Conservation (phyloP, 2,113 vertebrate genomes). For the Pungitius pungitius region DNA sequence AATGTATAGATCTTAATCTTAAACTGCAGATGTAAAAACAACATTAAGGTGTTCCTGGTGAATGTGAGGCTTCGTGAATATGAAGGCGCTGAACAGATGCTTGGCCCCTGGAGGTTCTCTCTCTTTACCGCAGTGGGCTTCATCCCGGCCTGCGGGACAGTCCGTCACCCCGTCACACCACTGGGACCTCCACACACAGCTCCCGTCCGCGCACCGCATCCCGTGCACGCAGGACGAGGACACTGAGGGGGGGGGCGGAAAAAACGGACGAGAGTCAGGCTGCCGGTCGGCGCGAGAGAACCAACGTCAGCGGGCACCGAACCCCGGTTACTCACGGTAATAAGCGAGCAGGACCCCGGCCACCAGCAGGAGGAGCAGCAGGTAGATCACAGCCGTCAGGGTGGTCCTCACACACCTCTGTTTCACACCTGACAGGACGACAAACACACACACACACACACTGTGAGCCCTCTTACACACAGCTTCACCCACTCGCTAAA, state of each 20-base stretch:
- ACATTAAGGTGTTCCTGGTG: not conserved
- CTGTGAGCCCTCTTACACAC: not conserved
- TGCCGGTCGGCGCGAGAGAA: too few relatives aligned
- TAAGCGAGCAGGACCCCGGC: slow-evolving; percentile 64
- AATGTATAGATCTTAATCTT: not conserved
- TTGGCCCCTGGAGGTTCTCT: not conserved
- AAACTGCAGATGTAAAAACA: not conserved
- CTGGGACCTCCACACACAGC: slow-evolving; percentile 66
- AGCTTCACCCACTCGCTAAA: not conserved
- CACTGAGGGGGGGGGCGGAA: slow-evolving; percentile 39
- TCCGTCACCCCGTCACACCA: slow-evolving; percentile 73
- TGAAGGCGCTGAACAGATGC: not conserved
- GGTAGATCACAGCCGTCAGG: slow-evolving; percentile 40
- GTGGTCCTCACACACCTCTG: slow-evolving; percentile 42
- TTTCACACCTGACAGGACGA: slow-evolving; percentile 40
- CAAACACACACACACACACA: slow-evolving; percentile 9
- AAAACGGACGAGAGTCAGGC: not conserved
- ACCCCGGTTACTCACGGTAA: slow-evolving; percentile 64
- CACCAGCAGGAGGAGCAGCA: slow-evolving; percentile 64
- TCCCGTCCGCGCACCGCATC: slow-evolving; percentile 59
- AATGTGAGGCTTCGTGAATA: not conserved
- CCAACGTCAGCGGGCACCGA: too few relatives aligned
- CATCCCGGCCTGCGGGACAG: slow-evolving; percentile 69
- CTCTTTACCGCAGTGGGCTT: slow-evolving; percentile 67
- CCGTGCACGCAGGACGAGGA: slow-evolving; percentile 61